Evolutionary conservation across 1,140 invertebrate genomes (phyloP).

Genomic region (Apocrypta bakeri): DNA sequence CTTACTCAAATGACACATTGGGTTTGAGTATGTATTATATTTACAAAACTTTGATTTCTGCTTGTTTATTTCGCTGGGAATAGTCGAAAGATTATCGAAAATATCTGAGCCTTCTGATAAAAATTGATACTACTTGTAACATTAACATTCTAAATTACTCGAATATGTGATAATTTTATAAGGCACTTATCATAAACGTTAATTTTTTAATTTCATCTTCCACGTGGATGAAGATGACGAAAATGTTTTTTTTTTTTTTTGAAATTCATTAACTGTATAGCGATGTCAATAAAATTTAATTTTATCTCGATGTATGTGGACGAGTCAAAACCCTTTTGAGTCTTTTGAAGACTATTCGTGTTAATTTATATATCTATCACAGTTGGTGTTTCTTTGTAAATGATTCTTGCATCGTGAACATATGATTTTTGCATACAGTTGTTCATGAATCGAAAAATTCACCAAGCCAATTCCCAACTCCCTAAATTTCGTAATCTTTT

Average conservation of each 20-base stretch:
- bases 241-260: constrained; percentile 36
- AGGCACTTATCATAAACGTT: constrained; percentile 47
- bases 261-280: constrained; percentile 48
- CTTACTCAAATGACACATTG: not conserved
- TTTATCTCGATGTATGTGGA: constrained; percentile 38
- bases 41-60: not conserved
- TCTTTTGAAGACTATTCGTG: constrained; percentile 43
- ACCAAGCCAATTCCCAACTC: constrained; percentile 39
- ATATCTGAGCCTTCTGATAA: constrained; percentile 22
- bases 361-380: constrained; percentile 49
- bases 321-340: constrained; percentile 45
- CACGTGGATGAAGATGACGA: not conserved
- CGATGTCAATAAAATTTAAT: constrained; percentile 38
- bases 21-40: not conserved
- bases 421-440: constrained; percentile 47
- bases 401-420: constrained; percentile 36
- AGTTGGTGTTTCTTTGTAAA: constrained; percentile 51
- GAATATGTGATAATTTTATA: constrained; percentile 42
- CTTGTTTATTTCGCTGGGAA: not conserved
- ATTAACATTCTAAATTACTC: constrained; percentile 42
- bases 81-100: not conserved
- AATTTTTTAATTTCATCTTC: constrained; percentile 23
- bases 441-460: constrained; percentile 37
- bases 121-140: constrained; percentile 25
- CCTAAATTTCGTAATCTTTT: constrained; percentile 28